Evolutionary conservation across 2,113 vertebrate genomes (phyloP).

Genomic region (Tenebrosternarchus preto): DNA sequence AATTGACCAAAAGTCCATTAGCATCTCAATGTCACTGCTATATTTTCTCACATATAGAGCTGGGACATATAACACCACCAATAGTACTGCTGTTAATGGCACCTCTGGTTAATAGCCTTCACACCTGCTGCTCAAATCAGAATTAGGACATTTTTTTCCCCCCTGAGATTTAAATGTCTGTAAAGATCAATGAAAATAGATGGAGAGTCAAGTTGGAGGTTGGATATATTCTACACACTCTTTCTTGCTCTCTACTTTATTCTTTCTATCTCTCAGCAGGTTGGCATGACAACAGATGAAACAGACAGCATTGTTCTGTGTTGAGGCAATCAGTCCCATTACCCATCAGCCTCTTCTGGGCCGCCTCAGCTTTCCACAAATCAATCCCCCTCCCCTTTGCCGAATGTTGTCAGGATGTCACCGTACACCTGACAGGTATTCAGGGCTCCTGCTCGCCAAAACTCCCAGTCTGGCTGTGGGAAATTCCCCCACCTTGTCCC

Average conservation of each 20-base stretch:
- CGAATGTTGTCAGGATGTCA: constrained; percentile 87
- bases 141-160: constrained; percentile 1
- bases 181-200: constrained; percentile 22
- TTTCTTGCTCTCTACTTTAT: not conserved
- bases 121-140: constrained; percentile 25
- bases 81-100: constrained; percentile 35
- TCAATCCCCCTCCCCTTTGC: constrained; percentile 83
- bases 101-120: constrained; percentile 36
- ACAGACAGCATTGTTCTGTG: constrained; percentile 82
- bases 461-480: constrained; percentile 69
- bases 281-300: constrained; percentile 88
- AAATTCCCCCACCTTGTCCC: constrained; percentile 63
- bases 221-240: constrained; percentile 25
- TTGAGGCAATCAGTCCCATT: constrained; percentile 80
- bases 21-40: constrained; percentile 45
- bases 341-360: constrained; percentile 81
- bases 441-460: constrained; percentile 60
- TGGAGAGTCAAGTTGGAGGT: not conserved
- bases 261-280: constrained; percentile 57
- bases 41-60: constrained; percentile 38
- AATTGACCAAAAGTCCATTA: constrained; percentile 46
- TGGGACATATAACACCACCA: constrained; percentile 34
- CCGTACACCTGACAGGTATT: constrained; percentile 91
- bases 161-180: constrained; percentile 5
- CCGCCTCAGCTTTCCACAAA: constrained; percentile 83